Evolutionary conservation across 2,797 vertebrate genomes (phyloP).

Genomic region (Pangasius larnaudii): DNA sequence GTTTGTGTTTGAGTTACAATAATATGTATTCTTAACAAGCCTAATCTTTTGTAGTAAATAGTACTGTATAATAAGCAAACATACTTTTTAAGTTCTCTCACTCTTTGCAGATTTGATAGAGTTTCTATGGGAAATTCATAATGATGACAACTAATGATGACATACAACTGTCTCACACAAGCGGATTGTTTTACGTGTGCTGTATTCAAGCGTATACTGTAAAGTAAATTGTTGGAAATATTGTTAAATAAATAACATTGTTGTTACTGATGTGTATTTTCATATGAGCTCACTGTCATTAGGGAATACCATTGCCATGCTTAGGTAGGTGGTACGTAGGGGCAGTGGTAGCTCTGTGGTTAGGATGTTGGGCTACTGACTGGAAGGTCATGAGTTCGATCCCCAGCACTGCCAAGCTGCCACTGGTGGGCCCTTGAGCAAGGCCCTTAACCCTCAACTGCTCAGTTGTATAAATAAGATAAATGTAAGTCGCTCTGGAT

Average conservation of each 20-base stretch:
- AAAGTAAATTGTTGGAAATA: background rate
- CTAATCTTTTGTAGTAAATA: slow-evolving; percentile 1
- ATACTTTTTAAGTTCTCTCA: background rate
- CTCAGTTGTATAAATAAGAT: no score
- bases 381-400: no score
- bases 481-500: no score
- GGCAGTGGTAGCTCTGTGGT: no score
- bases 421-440: no score
- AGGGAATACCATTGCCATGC: no score
- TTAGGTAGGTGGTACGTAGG: no score
- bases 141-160: no score
- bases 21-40: background rate
- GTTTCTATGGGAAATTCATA: background rate
- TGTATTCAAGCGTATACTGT: background rate
- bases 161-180: slow-evolving; percentile 6
- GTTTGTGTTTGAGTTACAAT: background rate
- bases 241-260: background rate
- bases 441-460: no score
- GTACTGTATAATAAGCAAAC: background rate
- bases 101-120: background rate
- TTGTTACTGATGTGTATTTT: background rate
- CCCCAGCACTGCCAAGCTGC: no score
- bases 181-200: background rate
- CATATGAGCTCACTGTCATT: background rate
- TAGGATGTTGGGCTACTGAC: no score